These are phyloP conservation scores for Tadarida brasiliensis DNA, from an alignment of 2,797 vertebrate genomes.

Conservation along the genomic window DNA sequence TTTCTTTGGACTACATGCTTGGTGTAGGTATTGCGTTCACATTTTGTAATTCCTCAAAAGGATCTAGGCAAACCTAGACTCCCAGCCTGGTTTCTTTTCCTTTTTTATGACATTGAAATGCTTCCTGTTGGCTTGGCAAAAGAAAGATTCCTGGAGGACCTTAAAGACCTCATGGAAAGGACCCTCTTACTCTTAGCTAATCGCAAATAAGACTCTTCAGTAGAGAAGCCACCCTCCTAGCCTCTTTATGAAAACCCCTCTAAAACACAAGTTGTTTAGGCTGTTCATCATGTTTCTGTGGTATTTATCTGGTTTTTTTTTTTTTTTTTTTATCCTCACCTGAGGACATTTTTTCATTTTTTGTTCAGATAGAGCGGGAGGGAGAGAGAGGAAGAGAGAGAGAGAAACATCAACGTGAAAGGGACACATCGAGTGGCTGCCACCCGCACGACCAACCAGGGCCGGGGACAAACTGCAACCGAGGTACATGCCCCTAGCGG, in stretches of 20 bases:
- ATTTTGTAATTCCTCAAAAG: neutral
- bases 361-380: too few species aligned
- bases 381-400: too few species aligned
- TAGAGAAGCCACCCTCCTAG: neutral
- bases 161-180: neutral
- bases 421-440: too few species aligned
- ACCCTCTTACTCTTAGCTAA: constrained; percentile 23
- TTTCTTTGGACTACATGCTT: constrained; percentile 23
- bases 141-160: neutral
- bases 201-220: constrained; percentile 4
- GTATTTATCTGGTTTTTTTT: constrained; percentile 56
- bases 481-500: too few species aligned
- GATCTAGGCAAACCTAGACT: neutral
- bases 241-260: neutral
- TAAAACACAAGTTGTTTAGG: neutral
- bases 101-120: constrained; percentile 29
- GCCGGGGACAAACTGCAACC: too few species aligned
- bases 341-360: too few species aligned
- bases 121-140: constrained; percentile 18
- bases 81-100: neutral
- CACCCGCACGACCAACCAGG: too few species aligned
- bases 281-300: constrained; percentile 19
- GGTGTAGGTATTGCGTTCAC: neutral
- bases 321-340: too few species aligned
- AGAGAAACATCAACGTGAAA: too few species aligned